Conservation (phyloP, 2,888 invertebrate genomes). For the Trichopria drosophilae region DNA sequence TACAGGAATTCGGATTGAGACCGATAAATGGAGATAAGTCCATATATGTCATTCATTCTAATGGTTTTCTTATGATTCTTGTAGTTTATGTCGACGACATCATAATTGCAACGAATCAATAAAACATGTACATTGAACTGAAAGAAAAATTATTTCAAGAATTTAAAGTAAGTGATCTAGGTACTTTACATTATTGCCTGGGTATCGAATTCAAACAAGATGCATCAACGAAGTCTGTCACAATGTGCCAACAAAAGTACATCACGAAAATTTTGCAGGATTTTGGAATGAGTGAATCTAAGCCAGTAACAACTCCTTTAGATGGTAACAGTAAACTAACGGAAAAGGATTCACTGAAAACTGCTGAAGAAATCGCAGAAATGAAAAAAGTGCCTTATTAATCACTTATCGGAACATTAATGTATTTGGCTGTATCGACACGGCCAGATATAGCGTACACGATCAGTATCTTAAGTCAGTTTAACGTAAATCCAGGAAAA, state of each 20-base stretch:
- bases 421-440: no score
- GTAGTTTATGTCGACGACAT: constrained; percentile 41
- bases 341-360: no score
- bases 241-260: constrained; percentile 15
- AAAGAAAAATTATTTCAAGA: constrained; percentile 18
- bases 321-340: no score
- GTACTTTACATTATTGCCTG: constrained; percentile 31
- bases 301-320: no score
- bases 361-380: no score
- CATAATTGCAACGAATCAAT: constrained; percentile 31
- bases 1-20: constrained; percentile 25
- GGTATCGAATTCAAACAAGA: constrained; percentile 33
- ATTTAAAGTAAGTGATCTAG: constrained; percentile 34
- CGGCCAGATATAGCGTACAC: no score
- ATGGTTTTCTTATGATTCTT: constrained; percentile 27
- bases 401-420: no score
- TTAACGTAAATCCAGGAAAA: no score
- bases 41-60: constrained; percentile 25
- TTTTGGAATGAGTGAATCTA: no score
- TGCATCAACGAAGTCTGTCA: constrained; percentile 8
- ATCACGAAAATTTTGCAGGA: constrained; percentile 22
- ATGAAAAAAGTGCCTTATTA: no score
- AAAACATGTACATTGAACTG: constrained; percentile 18
- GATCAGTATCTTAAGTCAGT: no score
- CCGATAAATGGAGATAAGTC: constrained; percentile 31